Evolutionary conservation across 2,888 invertebrate species (phyloP), one percentile per base, ranked within the genome.

Genomic region (Stenichneumon culpator): DNA sequence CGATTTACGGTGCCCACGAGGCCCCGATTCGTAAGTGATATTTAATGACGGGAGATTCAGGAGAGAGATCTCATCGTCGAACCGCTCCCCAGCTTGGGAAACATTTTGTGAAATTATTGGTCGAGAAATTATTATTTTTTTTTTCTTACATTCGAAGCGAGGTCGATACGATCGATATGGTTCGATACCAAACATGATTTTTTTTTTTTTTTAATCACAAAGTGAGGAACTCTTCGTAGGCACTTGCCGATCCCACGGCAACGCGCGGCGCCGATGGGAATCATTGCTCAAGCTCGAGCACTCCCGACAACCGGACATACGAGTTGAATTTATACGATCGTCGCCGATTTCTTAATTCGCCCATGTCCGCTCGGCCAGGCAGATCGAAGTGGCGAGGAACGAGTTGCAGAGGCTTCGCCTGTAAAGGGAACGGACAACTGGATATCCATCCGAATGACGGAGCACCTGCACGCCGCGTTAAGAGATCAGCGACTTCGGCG

Each of bases 401-500:
- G 60, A 63, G 67, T 77, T 44, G 50, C 19, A 65, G 54, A 77
- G 19, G 77, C 54, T 36, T 70, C 39, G 25, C 44, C 73, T 73
- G 32, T 67, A 73, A 73, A 80, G 54, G 72, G 32, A 67, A 80
- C 54, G 19, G 67, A 80, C 72, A 47, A 72, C 65, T 67, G 72
- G 25, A 73, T 57, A 63, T 63, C 60, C 32, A 32, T 32, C 32
- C 28, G 80, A 19, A 73, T 73, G 80, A 80, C 74, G 11, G 73
- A 72, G 72, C 68, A 80, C 73, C 80, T 80, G 80, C 80, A 63
- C 47, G 67, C 52, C 28, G 72, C 72, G 63, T 65, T 65, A 36
- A 72, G 72, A 72, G 79, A 79, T 72, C 63, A 4, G 44, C n/a
- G 63, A 72, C 65, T 32, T 39, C 22, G 54, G 19, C 25, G 16